A percentile compares a stretch with the other conserved stretches of the same genome.
phyloP scores from a whole-genome alignment of 2,797 vertebrate genomes.

The Spinibarbus caldwelli region DNA sequence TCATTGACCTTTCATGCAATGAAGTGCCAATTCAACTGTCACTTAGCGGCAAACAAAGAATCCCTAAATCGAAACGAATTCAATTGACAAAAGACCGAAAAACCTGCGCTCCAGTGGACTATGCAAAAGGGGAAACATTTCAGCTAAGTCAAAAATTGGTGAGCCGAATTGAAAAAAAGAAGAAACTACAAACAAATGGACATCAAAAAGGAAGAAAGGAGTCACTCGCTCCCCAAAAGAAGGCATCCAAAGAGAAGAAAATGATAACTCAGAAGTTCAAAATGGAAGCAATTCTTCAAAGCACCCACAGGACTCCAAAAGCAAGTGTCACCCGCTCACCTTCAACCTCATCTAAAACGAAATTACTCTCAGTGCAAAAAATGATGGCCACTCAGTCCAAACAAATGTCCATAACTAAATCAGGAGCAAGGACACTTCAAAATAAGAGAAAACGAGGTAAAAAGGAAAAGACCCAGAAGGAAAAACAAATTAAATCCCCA shows the following conservation, averaged over 20 bases:
- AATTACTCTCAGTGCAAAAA: slow-evolving; percentile 15
- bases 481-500: neutral
- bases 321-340: neutral
- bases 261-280: slow-evolving; percentile 1
- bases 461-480: neutral
- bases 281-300: slow-evolving; percentile 11
- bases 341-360: neutral
- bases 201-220: neutral
- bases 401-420: slow-evolving; percentile 22
- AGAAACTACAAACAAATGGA: slow-evolving; percentile 12
- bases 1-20: slow-evolving; percentile 15
- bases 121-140: slow-evolving; percentile 62
- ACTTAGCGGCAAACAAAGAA: slow-evolving; percentile 34
- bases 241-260: neutral
- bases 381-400: neutral
- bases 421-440: neutral
- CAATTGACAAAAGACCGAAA: slow-evolving; percentile 5
- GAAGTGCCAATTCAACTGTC: slow-evolving; percentile 26
- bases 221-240: neutral
- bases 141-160: slow-evolving; percentile 46
- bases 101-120: slow-evolving; percentile 52
- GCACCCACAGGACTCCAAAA: accelerated
- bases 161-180: slow-evolving; percentile 57
- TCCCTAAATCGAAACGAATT: slow-evolving; percentile 45
- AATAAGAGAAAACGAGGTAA: slow-evolving; percentile 36